Base-by-base conservation (phyloP, 2,888 invertebrate genomes). In the Timema cristinae region DNA sequence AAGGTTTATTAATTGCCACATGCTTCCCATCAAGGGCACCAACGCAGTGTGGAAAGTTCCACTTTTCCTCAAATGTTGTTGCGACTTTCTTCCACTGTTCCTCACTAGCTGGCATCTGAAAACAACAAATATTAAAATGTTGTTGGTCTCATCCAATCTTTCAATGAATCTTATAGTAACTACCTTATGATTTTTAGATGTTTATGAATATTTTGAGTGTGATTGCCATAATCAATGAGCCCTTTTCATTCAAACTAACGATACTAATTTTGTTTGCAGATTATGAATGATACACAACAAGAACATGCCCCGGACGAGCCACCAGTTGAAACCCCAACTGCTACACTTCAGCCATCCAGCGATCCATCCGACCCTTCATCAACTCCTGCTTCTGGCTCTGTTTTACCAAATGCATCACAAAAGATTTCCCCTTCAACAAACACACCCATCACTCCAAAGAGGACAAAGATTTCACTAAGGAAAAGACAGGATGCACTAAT, bases 91-190 rank as follows among this genome's bases (percentile, higher is more conserved):
- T 63, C 15, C 16, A 63, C 63, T 32, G 47, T 47, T 63, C 48
- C 48, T 15, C 63, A 63, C 47, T 11, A 11, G 63, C 8, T 63
- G 63, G 63, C 32, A 63, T 63, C 63, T 63, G 63, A 16, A 63
- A 63, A 63, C 16, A 63, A 63, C 9, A 2, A 16, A 63, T 32
- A 7, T 63, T 16, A 63, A 11, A 8, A 8, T 13, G 48, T 32
- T n/a, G 15, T 63, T 10, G 48, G 9, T 63, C 11, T 63, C 13
- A 47, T 32, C 32, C 32, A 32, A 32, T 32, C 32, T 32, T 32
- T 32, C 32, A 32, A 32, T 32, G 32, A 32, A 32, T 32, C 32
- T 32, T 32, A 32, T 32, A 32, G 32, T 32, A 32, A 32, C 32
- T 32, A 32, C 32, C 32, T 32, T 2, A 1, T 32, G 32, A 32